Evolutionary conservation across 2,888 invertebrate species (phyloP).

Genomic region (Acronicta leporina): DNA sequence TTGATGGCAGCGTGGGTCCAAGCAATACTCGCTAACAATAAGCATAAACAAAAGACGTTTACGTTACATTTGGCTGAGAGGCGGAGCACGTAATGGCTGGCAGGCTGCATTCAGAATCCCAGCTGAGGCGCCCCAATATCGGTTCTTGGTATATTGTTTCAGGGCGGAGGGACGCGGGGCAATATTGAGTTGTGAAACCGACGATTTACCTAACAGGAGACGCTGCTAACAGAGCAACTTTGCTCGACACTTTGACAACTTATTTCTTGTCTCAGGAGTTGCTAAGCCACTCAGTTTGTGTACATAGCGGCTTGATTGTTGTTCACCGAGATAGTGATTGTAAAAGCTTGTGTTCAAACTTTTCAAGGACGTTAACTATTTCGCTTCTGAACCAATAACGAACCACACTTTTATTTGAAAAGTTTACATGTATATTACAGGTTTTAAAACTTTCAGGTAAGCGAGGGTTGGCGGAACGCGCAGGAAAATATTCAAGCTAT

Average conservation of each 20-base stretch:
- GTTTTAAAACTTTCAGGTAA: constrained; percentile 62
- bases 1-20: constrained; percentile 57
- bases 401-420: constrained; percentile 28
- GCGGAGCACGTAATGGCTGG: constrained; percentile 72
- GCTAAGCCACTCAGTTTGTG: constrained; percentile 82
- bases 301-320: constrained; percentile 79
- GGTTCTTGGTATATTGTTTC: constrained; percentile 84
- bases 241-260: constrained; percentile 87
- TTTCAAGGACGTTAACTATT: constrained; percentile 52
- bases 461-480: constrained; percentile 61
- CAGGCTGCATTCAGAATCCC: constrained; percentile 77
- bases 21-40: constrained; percentile 67
- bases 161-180: constrained; percentile 74
- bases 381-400: constrained; percentile 42
- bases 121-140: constrained; percentile 81
- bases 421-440: constrained; percentile 45
- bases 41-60: constrained; percentile 81
- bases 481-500: constrained; percentile 72
- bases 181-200: constrained; percentile 87
- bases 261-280: constrained; percentile 86
- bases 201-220: constrained; percentile 86
- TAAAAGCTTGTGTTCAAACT: constrained; percentile 51
- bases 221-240: constrained; percentile 85
- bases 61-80: constrained; percentile 76
- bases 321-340: constrained; percentile 65